These are phyloP conservation scores for Sesia apiformis DNA, from an alignment of 2,888 invertebrate species.

Conservation along the genomic window DNA sequence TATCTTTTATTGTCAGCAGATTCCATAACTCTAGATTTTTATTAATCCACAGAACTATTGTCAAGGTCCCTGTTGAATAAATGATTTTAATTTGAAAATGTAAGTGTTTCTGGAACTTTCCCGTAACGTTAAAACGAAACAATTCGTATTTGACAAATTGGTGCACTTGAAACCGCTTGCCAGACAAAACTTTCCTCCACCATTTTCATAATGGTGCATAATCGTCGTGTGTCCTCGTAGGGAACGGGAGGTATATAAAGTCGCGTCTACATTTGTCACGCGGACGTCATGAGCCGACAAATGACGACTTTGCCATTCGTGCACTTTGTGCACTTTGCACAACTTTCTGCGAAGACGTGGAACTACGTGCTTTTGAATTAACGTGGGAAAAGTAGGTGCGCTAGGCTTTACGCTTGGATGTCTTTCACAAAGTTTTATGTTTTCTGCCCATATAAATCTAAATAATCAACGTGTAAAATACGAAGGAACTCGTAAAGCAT, in stretches of 20 bases:
- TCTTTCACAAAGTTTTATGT: constrained; percentile 63
- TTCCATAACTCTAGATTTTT: too few species aligned
- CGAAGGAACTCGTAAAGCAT: neutral
- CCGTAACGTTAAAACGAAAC: neutral
- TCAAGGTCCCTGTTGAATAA: too few species aligned
- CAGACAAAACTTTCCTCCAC: constrained; percentile 30
- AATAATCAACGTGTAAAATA: constrained; percentile 46
- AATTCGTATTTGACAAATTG: constrained; percentile 15
- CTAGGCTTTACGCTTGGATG: constrained; percentile 46
- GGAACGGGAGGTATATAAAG: constrained; percentile 41
- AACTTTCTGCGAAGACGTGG: constrained; percentile 62
- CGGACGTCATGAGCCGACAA: constrained; percentile 71
- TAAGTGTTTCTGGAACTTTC: neutral
- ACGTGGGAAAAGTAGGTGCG: constrained; percentile 50
- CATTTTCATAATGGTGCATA: constrained; percentile 57
- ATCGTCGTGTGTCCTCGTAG: constrained; percentile 42
- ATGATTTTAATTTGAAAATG: too few species aligned
- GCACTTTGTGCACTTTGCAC: constrained; percentile 70
- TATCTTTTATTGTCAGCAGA: too few species aligned
- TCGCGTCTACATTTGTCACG: constrained; percentile 71
- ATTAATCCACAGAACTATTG: too few species aligned
- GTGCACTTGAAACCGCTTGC: constrained; percentile 19
- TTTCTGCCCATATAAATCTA: constrained; percentile 58
- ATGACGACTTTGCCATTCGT: constrained; percentile 71
- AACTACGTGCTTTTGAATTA: constrained; percentile 72